Conservation (phyloP, 1,140 invertebrate genomes). For the Ceratina calcarata region DNA sequence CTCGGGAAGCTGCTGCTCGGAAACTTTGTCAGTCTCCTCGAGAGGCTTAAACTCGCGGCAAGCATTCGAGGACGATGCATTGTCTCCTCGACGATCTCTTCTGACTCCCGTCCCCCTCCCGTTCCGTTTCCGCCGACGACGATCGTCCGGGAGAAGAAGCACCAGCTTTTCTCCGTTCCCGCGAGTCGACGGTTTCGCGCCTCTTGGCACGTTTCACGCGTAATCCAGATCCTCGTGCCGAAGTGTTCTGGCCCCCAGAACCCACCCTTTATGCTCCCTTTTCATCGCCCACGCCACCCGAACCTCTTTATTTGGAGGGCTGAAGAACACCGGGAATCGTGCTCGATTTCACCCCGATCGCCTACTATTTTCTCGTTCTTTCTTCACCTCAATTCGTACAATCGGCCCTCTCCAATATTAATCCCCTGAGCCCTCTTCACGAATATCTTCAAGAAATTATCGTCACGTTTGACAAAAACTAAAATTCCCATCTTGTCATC, state of each 20-base stretch:
- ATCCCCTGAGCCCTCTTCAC: too few relatives aligned
- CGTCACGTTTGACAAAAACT: too few relatives aligned
- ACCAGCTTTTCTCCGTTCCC: slow-evolving; percentile 9
- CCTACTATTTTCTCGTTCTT: too few relatives aligned
- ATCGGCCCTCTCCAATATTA: too few relatives aligned
- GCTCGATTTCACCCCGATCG: slow-evolving; percentile 29
- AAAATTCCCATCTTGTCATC: too few relatives aligned
- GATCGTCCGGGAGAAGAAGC: slow-evolving; percentile 28
- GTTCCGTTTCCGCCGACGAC: neutral
- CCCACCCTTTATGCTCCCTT: neutral
- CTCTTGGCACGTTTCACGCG: slow-evolving; percentile 47
- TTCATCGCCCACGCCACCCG: neutral
- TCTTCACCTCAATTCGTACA: too few relatives aligned
- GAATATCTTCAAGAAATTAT: too few relatives aligned
- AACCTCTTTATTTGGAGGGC: slow-evolving; percentile 15
- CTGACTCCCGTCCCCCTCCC: slow-evolving; percentile 12
- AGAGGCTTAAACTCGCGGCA: slow-evolving; percentile 26
- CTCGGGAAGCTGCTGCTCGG: neutral
- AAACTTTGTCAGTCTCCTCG: slow-evolving; percentile 14
- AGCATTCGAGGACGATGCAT: slow-evolving; percentile 43
- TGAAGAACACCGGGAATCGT: slow-evolving; percentile 16
- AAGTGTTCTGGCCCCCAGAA: slow-evolving; percentile 19
- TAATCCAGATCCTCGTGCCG: slow-evolving; percentile 48
- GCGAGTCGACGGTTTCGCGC: slow-evolving; percentile 36
- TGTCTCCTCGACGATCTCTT: slow-evolving; percentile 54